Percentiles rank a stretch among this genome's conserved stretches.
Conservation (phyloP, 2,888 invertebrate species). For the Gymnocheta viridis region DNA sequence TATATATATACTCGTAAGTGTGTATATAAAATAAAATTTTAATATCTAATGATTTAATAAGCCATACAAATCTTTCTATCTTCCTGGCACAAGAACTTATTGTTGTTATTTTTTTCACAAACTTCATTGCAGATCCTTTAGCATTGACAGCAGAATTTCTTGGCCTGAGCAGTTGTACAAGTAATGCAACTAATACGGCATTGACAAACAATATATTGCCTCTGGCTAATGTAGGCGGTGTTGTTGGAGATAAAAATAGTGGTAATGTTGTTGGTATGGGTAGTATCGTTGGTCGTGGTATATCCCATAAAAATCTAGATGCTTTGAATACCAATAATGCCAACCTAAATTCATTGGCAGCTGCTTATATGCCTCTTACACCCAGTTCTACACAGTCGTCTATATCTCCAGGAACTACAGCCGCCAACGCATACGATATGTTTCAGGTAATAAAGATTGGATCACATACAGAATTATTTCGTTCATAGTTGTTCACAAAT, state of each 20-base stretch:
- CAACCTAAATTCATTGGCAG: conserved; percentile 63
- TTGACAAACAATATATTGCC: conserved; percentile 66
- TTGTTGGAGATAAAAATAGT: conserved; percentile 72
- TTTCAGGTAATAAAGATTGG: conserved; percentile 78
- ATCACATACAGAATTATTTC: not conserved
- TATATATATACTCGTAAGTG: not conserved
- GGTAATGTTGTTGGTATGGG: conserved; percentile 64
- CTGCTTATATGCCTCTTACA: conserved; percentile 78
- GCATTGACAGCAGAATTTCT: conserved; percentile 79
- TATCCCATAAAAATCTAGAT: conserved; percentile 63
- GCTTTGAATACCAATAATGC: conserved; percentile 53
- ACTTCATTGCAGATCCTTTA: conserved; percentile 76
- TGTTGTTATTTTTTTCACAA: conserved; percentile 33
- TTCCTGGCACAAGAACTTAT: not conserved
- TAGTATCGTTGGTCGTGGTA: conserved; percentile 23
- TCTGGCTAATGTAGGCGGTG: conserved; percentile 72
- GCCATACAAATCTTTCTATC: not conserved
- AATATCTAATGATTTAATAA: conserved; percentile 20
- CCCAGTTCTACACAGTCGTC: conserved; percentile 81
- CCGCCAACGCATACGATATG: conserved; percentile 78
- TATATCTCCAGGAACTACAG: conserved; percentile 78
- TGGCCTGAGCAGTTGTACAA: conserved; percentile 74
- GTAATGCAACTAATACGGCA: conserved; percentile 61
- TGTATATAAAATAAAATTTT: not conserved
- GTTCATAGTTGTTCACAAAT: not conserved